These are phyloP conservation scores for Euthynnus affinis DNA, from an alignment of 2,797 vertebrate genomes.

Conservation along the genomic window DNA sequence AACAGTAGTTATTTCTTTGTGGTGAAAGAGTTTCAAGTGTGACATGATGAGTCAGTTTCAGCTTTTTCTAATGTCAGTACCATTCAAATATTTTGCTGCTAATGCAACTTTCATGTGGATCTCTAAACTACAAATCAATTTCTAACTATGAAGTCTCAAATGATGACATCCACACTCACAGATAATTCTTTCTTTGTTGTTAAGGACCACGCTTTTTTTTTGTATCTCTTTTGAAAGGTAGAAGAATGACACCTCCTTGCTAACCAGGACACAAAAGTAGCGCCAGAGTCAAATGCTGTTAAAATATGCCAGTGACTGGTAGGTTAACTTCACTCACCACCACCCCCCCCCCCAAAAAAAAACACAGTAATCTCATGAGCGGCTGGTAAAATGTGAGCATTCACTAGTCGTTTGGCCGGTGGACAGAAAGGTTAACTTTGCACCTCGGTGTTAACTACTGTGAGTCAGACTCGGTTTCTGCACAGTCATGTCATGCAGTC, in stretches of 20 bases:
- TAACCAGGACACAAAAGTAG: neutral
- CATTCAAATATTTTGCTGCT: neutral
- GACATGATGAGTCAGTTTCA: slow-evolving; percentile 1
- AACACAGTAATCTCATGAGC: too few relatives aligned
- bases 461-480: slow-evolving; percentile 12
- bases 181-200: neutral
- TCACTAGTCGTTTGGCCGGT: too few relatives aligned
- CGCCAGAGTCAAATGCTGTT: too few relatives aligned
- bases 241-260: neutral
- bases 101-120: slow-evolving; percentile 19
- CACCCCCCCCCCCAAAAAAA: too few relatives aligned
- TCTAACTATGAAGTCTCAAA: neutral
- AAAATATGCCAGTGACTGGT: too few relatives aligned
- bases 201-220: neutral
- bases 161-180: neutral
- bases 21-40: neutral
- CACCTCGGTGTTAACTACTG: neutral
- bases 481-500: slow-evolving; percentile 19
- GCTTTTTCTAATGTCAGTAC: neutral
- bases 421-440: too few relatives aligned
- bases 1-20: neutral
- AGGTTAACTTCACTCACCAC: too few relatives aligned
- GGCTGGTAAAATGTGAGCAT: too few relatives aligned
- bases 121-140: neutral
- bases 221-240: neutral